Base-by-base conservation (phyloP, 2,113 vertebrate genomes). In the Hylia prasina region DNA sequence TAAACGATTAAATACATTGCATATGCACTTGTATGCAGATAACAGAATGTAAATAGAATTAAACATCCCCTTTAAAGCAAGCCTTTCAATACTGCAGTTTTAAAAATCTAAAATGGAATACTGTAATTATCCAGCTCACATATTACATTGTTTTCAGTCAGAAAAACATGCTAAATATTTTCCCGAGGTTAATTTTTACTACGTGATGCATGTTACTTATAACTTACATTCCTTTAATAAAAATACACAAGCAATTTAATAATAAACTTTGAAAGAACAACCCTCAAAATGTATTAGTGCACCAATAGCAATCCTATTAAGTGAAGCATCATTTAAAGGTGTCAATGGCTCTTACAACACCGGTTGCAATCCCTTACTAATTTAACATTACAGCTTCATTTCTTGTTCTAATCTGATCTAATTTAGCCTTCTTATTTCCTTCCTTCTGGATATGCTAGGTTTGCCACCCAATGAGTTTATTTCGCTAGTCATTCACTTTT, bases 401-500 rank as follows among this genome's bases (percentile, higher is more conserved):
- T 97, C 97, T 97, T 97, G 80, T 91, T 97, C 96, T 97, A 98
- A 98, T 97, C 97, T 97, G 95, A 93, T 96, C 91, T 98, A 96
- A 98, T 98, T 97, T 97, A 95, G 91, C 94, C 91, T 94, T 89
- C 93, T 98, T 98, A 98, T 97, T 97, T 97, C 96, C 85, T 95
- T 95, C 94, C 94, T 98, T 96, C 96, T 97, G 87, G 97, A 97
- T 96, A 96, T 85, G 91, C 95, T 85, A 90, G 91, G 89, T 97
- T 98, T 97, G 97, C 97, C 97, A 98, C 98, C 98, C 98, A 97
- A 97, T 83, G 97, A 97, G 98, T 97, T 98, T 98, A 97, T 97
- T 98, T 98, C 97, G 21, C 96, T 97, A 97, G 97, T 98, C 98
- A 98, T 98, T 98, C 98, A 97, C 97, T 98, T 98, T 97, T 97